Base-by-base conservation (phyloP, 1,140 invertebrate genomes). In the Uloborus diversus region DNA sequence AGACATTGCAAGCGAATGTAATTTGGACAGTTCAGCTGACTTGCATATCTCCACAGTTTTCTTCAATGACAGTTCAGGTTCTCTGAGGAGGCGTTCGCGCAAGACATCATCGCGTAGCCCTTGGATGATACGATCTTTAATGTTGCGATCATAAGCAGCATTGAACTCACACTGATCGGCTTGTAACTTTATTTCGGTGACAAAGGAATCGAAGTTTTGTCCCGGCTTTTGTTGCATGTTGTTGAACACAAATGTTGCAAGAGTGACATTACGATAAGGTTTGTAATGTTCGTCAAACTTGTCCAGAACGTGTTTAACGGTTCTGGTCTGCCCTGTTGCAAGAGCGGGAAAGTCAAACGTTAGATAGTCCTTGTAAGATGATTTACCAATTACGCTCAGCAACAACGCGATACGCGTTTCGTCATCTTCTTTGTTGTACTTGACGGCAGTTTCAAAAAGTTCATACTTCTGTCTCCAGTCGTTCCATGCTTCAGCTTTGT, bases 231-330 rank as follows among this genome's bases (percentile, higher is more conserved):
- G 56, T 27, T 27, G 5, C 3, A 59, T 59, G 56, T 28, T 59
- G n/a, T 59, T 59, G 30, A 59, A 59, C 4, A 59, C 25, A 59
- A 28, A 59, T 4, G 56, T 13, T 7, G 25, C 5, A 4, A 59
- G 13, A 27, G 56, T 59, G 4, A 59, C 56, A 30, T 59, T 59
- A 28, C 27, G 7, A 59, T 59, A 28, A 27, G 56, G 56, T 3
- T 9, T 27, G n/a, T 59, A 59, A 59, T 59, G 56, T 30, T 59
- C 25, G 27, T 59, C 56, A 30, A 59, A 59, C 56, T 59, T 59
- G 56, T 59, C 56, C 4, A 59, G 27, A 30, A 59, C 25, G 13
- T 59, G 23, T n/a, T 59, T 59, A 5, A 59, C 28, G 5, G 56
- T 28, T 28, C 56, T 27, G 28, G 25, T 28, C 27, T 27, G 3